A percentile compares a stretch with the other conserved stretches of the same genome.
Conservation (phyloP, 2,113 vertebrate species). For the Tricholaema leucomelas region DNA sequence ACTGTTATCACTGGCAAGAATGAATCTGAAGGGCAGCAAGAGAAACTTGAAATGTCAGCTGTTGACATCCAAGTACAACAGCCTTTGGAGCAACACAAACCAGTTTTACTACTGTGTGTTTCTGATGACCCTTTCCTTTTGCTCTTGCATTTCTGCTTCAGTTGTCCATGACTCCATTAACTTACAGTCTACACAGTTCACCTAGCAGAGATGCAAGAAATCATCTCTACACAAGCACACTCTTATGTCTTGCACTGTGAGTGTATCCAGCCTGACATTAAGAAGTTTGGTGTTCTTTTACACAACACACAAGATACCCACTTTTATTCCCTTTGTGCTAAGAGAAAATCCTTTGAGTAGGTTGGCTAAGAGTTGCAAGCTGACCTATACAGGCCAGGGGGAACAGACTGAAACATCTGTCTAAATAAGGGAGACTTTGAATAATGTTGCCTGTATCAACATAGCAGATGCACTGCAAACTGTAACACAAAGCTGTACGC, state of each 20-base stretch:
- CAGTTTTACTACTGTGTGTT: background rate
- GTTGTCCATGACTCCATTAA: background rate
- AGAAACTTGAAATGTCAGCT: background rate
- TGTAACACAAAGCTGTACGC: background rate
- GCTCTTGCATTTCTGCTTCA: background rate
- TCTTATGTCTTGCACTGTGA: background rate
- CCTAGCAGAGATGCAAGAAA: background rate
- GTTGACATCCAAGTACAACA: background rate
- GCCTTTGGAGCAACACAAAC: background rate
- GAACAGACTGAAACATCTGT: background rate
- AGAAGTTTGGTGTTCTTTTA: background rate
- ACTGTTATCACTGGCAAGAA: background rate
- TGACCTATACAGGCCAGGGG: background rate
- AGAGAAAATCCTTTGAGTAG: background rate
- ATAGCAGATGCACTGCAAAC: background rate
- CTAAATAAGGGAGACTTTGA: background rate
- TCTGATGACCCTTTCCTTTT: background rate
- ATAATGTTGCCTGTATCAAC: background rate
- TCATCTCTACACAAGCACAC: background rate
- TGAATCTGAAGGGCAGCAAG: background rate
- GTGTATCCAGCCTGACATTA: background rate
- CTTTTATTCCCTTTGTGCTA: background rate
- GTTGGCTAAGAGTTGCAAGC: background rate
- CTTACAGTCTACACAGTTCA: background rate
- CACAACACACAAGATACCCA: background rate